Evolutionary conservation across 92 coral and sea anemone genomes (phyloP).

Genomic region (Meandrina meandrites): DNA sequence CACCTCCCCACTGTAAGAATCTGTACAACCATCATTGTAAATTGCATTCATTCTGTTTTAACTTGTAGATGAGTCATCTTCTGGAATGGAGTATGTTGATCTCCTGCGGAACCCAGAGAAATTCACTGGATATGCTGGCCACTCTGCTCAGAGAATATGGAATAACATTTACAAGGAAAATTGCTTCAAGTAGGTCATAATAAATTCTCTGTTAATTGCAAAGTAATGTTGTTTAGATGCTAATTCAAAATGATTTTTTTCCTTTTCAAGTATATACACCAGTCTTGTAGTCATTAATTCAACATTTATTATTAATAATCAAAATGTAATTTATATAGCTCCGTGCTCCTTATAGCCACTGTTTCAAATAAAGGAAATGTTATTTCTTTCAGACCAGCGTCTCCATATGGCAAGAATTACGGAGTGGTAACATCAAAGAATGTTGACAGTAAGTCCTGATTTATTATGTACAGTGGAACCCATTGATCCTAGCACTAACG

Average conservation of each 20-base stretch:
- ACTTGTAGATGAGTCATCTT: slow-evolving; percentile 78
- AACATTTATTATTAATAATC: no score
- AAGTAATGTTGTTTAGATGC: no score
- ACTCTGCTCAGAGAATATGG: slow-evolving; percentile 92
- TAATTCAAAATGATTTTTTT: neutral
- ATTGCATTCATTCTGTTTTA: neutral
- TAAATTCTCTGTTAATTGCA: neutral
- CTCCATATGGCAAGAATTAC: slow-evolving; percentile 71
- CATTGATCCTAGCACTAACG: neutral
- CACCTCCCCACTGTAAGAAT: no score
- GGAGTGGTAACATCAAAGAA: slow-evolving; percentile 62
- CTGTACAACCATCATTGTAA: neutral
- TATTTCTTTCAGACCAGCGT: slow-evolving; percentile 57
- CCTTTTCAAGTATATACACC: no score
- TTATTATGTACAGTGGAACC: neutral
- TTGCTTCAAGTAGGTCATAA: slow-evolving; percentile 83
- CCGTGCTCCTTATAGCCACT: neutral
- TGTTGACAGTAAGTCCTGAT: slow-evolving; percentile 63
- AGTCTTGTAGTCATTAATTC: neutral
- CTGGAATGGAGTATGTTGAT: slow-evolving; percentile 88
- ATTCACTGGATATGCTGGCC: slow-evolving; percentile 89
- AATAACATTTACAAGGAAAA: slow-evolving; percentile 94
- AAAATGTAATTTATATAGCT: no score
- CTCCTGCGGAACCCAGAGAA: slow-evolving; percentile 87
- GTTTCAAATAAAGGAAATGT: neutral